Conservation (phyloP, 2,888 invertebrate species). For the Drepanosiphum platanoidis region DNA sequence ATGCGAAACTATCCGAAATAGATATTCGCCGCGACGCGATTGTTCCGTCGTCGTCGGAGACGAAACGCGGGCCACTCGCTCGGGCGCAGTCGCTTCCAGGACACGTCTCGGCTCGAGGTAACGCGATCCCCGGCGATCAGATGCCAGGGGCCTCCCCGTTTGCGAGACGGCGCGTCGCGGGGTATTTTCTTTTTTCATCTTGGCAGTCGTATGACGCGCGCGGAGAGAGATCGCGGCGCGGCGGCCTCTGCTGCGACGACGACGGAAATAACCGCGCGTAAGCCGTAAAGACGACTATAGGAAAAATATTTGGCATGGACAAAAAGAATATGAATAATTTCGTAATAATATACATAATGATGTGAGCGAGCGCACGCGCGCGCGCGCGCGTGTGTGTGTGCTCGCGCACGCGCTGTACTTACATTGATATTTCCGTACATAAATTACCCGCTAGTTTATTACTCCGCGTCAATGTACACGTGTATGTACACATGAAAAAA, state of each 20-base stretch:
- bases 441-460: constrained; percentile 20
- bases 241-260: too few species aligned
- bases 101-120: too few species aligned
- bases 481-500: neutral
- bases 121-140: too few species aligned
- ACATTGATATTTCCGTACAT: constrained; percentile 38
- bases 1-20: too few species aligned
- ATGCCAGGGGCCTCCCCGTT: neutral
- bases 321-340: constrained; percentile 48
- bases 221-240: constrained; percentile 2
- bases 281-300: constrained; percentile 40
- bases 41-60: too few species aligned
- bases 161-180: neutral
- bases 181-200: constrained; percentile 31
- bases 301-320: constrained; percentile 50
- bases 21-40: too few species aligned
- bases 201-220: constrained; percentile 21
- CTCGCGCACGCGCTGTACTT: too few species aligned
- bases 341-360: too few species aligned
- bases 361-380: too few species aligned
- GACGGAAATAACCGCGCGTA: constrained; percentile 51
- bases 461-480: constrained; percentile 5
- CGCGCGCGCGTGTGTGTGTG: too few species aligned
- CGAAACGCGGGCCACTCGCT: too few species aligned
- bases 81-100: too few species aligned